These are phyloP conservation scores for Rhodeus uyekii DNA, from an alignment of 2,797 vertebrate species.

Conservation along the genomic window DNA sequence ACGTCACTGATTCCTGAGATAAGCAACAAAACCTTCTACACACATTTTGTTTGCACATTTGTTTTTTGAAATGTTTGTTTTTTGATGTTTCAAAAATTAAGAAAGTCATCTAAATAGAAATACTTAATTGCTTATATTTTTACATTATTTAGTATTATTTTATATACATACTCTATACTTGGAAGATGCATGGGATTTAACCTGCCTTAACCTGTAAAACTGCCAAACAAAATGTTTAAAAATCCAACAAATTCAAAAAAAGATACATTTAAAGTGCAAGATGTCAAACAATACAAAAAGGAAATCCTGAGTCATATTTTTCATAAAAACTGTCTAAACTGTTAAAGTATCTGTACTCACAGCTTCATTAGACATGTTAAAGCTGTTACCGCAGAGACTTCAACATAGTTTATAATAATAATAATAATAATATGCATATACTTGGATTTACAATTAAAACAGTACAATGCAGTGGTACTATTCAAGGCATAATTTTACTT, in stretches of 20 bases:
- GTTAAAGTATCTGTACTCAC: no score
- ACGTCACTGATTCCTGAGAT: background rate
- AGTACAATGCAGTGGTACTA: no score
- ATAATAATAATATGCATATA: no score
- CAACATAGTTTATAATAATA: no score
- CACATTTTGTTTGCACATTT: no score
- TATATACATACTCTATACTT: background rate
- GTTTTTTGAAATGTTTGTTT: background rate
- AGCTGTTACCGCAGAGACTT: no score
- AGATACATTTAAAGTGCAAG: background rate
- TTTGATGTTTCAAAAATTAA: background rate
- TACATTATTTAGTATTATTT: background rate
- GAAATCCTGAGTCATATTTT: no score
- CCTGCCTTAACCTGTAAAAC: background rate
- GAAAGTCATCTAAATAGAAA: background rate
- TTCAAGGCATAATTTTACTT: no score
- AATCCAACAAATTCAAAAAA: background rate
- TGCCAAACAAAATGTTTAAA: background rate
- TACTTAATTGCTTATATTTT: background rate
- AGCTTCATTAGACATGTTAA: no score
- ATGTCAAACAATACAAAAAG: background rate
- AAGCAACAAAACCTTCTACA: background rate
- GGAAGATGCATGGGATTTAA: background rate
- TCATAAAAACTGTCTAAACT: no score
- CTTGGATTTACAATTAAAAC: no score